Conservation (phyloP, 2,888 invertebrate species). For the Chymomyza caudatula region DNA sequence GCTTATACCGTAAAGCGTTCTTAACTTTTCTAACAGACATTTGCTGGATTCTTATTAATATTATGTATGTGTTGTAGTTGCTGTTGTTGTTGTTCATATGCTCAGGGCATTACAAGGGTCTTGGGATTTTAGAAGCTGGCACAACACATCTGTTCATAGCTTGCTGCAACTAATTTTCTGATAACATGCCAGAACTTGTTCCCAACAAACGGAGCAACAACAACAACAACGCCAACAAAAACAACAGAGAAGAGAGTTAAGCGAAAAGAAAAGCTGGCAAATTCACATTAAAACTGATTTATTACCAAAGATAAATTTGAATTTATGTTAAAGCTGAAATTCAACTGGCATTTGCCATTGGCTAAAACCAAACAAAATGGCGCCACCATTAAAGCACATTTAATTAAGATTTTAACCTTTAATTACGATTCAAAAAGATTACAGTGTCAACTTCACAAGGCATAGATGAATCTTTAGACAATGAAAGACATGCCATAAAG, state of each 20-base stretch:
- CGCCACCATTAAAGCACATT: conserved; percentile 41
- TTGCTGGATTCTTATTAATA: no score
- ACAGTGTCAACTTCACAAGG: conserved; percentile 39
- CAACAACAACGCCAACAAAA: background rate
- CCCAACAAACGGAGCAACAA: background rate
- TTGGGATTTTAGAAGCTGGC: background rate
- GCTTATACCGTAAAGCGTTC: no score
- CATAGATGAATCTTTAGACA: background rate
- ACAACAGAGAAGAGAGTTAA: background rate
- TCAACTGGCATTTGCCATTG: conserved; percentile 17
- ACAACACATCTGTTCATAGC: background rate
- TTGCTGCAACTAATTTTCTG: background rate
- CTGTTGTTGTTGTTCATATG: no score
- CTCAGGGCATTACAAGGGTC: background rate
- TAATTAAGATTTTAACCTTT: conserved; percentile 62
- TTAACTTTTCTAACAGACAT: no score
- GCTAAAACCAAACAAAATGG: conserved; percentile 5
- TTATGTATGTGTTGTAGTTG: no score
- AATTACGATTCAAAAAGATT: conserved; percentile 64
- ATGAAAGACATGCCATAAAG: no score
- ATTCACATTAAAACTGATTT: conserved; percentile 65
- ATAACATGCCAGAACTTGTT: background rate
- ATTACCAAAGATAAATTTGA: conserved; percentile 63
- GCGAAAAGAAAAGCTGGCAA: conserved; percentile 1
- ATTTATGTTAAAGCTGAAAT: conserved; percentile 52